Base-by-base conservation (phyloP, 2,113 vertebrate species). In the Dipodomys spectabilis region DNA sequence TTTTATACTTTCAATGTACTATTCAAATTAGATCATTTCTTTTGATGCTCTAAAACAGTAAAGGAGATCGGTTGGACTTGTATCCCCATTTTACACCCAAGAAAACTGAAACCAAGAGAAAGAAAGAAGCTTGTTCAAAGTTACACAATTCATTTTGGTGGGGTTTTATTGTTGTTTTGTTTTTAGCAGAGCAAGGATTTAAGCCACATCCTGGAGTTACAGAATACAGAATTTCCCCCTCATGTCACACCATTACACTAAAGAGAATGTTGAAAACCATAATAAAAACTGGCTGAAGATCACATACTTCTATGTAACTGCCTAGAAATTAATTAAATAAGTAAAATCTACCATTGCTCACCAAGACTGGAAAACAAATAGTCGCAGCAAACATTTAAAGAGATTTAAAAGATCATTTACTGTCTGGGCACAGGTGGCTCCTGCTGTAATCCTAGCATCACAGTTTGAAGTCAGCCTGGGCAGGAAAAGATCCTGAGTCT, bases 31-130 rank as follows among this genome's bases (percentile, higher is more conserved):
- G 69, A 68, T 62, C 49, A 57, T 86, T 74, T 88, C 87, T 85
- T 96, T 95, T 90, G 90, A 96, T 95, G 69, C 68, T 78, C 69
- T 68, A 20, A 73, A 91, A 86, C 13, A 69, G 64, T 79, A 87
- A 94, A 30, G 3, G n/a, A 90, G 20, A 45, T 69, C 60, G 91
- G 15, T 45, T 45, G 53, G 44, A 74, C 67, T 77, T 87, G 68
- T 35, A 67, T 39, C 35, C 30, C 68, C 28, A 78, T 77, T 89
- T 82, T 45, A 91, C 39, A 84, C 13, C 71, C n/a, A 72, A 79
- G 57, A 94, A 95, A 82, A 65, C 27, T 75, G 22, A 89, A 78
- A 27, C 19, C 60, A 35, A 64, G 65, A 44, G 27, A 89, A 57
- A 18, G n/a, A 75, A 83, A 77, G 13, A 45, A 89, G 74, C 57